A percentile compares a stretch with the other conserved stretches of the same genome.
phyloP scores from a whole-genome alignment of 2,888 invertebrate species.

The Gortyna flavago region DNA sequence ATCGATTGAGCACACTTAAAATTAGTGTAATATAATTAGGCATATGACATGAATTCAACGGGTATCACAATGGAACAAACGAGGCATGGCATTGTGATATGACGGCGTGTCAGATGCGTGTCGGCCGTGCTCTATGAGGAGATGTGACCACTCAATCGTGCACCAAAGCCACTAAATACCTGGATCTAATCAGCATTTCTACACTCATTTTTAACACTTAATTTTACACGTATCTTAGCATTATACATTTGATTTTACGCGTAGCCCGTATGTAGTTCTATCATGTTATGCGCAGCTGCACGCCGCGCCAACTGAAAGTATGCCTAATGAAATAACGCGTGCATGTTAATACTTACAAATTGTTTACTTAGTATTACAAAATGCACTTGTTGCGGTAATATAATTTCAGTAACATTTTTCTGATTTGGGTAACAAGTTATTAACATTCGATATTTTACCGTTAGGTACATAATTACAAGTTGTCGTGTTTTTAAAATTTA shows the following conservation, averaged over 20 bases:
- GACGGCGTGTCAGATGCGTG: conserved; percentile 85
- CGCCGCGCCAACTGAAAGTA: conserved; percentile 53
- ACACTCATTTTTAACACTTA: conserved; percentile 90
- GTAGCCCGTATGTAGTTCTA: conserved; percentile 72
- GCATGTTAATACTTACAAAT: conserved; percentile 56
- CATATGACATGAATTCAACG: conserved; percentile 89
- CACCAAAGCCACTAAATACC: conserved; percentile 85
- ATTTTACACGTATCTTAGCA: conserved; percentile 89
- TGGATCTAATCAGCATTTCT: conserved; percentile 89
- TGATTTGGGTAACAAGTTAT: conserved; percentile 36
- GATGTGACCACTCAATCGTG: conserved; percentile 87
- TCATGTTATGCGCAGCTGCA: conserved; percentile 60
- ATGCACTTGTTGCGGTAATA: conserved; percentile 49
- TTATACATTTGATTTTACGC: conserved; percentile 86
- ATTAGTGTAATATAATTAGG: conserved; percentile 87
- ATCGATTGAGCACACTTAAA: conserved; percentile 83
- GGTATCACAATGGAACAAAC: conserved; percentile 87
- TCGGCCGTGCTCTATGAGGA: conserved; percentile 78
- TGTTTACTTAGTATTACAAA: conserved; percentile 58
- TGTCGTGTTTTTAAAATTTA: conserved; percentile 40
- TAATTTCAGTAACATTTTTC: conserved; percentile 43
- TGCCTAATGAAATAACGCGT: conserved; percentile 63
- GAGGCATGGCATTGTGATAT: conserved; percentile 88
- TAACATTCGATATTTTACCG: conserved; percentile 35
- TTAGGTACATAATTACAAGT: conserved; percentile 23